A percentile compares a stretch with the other conserved stretches of the same genome.
Conservation (phyloP, 2,113 vertebrate genomes). For the Larimichthys crocea region DNA sequence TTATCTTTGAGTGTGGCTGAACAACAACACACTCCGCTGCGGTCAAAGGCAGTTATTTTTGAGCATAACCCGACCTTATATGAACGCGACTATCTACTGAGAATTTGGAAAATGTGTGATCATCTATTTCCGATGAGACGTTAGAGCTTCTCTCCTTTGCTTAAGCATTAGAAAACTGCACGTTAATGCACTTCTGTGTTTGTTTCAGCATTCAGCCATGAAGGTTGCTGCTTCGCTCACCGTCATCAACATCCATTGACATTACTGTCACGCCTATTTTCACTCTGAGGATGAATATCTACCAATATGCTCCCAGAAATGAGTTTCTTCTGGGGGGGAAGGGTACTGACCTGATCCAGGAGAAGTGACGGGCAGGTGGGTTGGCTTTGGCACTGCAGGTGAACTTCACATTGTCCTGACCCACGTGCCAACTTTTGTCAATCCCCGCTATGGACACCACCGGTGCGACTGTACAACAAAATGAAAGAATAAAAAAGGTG, state of each 20-base stretch:
- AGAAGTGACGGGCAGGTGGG: slow-evolving; percentile 88
- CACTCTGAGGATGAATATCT: not conserved
- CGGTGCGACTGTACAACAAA: slow-evolving; percentile 88
- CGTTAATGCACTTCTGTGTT: not conserved
- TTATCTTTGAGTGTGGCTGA: not conserved
- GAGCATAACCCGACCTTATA: not conserved
- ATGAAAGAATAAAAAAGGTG: slow-evolving; percentile 3
- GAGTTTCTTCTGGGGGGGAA: not conserved
- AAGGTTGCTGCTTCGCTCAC: not conserved
- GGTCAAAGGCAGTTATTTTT: not conserved
- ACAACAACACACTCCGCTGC: not conserved
- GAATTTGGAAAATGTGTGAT: not conserved
- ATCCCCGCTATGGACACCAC: slow-evolving; percentile 88
- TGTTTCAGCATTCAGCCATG: not conserved
- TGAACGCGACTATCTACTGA: not conserved
- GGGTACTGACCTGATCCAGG: slow-evolving; percentile 91
- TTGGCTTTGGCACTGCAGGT: slow-evolving; percentile 94
- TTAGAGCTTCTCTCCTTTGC: not conserved
- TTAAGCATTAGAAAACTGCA: not conserved
- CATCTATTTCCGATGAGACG: not conserved
- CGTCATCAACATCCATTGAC: not conserved
- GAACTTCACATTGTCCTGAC: slow-evolving; percentile 91
- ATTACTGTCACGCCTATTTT: not conserved
- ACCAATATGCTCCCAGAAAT: not conserved
- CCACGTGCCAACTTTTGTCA: slow-evolving; percentile 92